Conservation (phyloP, 2,888 invertebrate species). For the Branchellion lobata region DNA sequence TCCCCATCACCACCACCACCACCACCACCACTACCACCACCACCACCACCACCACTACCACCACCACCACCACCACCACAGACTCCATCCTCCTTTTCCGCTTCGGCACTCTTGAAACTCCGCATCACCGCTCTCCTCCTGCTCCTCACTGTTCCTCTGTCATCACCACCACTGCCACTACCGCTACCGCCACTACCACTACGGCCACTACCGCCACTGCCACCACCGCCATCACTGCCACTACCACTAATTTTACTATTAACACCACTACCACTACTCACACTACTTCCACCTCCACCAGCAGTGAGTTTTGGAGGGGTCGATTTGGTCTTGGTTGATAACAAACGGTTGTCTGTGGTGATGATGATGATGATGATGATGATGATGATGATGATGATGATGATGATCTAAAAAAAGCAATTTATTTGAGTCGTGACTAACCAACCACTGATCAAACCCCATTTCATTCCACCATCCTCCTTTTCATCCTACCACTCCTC, state of each 20-base stretch:
- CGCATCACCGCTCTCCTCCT: neutral
- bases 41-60: neutral
- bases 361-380: slow-evolving; percentile 3
- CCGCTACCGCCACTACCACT: neutral
- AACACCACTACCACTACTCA: neutral
- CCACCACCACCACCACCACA: neutral
- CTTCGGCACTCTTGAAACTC: neutral
- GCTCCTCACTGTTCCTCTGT: neutral
- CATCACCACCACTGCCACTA: neutral
- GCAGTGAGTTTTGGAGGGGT: neutral
- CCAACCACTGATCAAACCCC: too few species aligned
- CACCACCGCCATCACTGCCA: neutral
- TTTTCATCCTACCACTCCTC: neutral
- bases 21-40: neutral
- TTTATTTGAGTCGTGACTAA: too few species aligned
- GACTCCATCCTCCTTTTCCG: neutral
- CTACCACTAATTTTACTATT: neutral
- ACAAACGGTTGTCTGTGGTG: too few species aligned
- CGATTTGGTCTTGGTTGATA: neutral
- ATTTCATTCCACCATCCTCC: neutral
- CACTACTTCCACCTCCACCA: neutral
- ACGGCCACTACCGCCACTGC: neutral
- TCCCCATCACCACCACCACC: neutral
- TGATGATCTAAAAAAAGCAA: too few species aligned
- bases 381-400: neutral